A percentile compares a stretch with the other conserved stretches of the same genome.
These are phyloP conservation scores for Lagocephalus sceleratus DNA, from an alignment of 2,797 vertebrate species.

Conservation along the genomic window DNA sequence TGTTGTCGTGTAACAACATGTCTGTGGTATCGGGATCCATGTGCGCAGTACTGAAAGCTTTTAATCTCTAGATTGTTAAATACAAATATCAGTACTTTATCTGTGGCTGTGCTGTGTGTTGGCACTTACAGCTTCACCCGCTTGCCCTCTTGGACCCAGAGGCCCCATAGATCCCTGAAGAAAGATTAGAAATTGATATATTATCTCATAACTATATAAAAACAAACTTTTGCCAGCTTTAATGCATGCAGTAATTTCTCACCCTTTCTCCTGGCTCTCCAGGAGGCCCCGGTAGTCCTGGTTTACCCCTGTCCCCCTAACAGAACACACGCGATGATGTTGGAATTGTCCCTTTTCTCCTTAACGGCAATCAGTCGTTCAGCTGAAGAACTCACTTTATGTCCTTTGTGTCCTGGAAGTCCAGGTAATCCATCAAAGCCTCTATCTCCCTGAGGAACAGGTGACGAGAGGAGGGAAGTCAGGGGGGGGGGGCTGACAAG, in stretches of 20 bases:
- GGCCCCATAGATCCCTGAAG: slow-evolving; percentile 91
- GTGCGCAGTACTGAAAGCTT: no score
- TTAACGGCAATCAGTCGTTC: neutral
- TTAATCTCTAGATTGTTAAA: neutral
- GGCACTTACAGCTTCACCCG: slow-evolving; percentile 88
- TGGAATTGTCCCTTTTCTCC: neutral
- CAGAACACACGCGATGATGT: slow-evolving; percentile 8
- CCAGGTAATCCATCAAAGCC: slow-evolving; percentile 93
- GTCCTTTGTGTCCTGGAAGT: slow-evolving; percentile 90
- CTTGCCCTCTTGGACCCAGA: slow-evolving; percentile 88
- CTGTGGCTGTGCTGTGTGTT: slow-evolving; percentile 12
- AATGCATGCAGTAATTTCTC: slow-evolving; percentile 11
- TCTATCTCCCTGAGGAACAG: slow-evolving; percentile 81
- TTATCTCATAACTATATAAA: neutral
- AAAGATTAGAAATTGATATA: neutral
- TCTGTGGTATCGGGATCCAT: no score
- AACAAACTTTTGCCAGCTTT: neutral
- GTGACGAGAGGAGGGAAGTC: slow-evolving; percentile 5
- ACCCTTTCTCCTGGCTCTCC: slow-evolving; percentile 89
- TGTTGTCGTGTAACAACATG: no score
- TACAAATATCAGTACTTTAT: neutral
- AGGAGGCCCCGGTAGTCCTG: slow-evolving; percentile 76
- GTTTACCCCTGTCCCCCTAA: slow-evolving; percentile 88
- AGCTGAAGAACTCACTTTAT: slow-evolving; percentile 77
- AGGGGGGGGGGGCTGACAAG: neutral